These are phyloP conservation scores for Trissoscelio sp. DNA, from an alignment of 2,888 invertebrate species.

Conservation along the genomic window DNA sequence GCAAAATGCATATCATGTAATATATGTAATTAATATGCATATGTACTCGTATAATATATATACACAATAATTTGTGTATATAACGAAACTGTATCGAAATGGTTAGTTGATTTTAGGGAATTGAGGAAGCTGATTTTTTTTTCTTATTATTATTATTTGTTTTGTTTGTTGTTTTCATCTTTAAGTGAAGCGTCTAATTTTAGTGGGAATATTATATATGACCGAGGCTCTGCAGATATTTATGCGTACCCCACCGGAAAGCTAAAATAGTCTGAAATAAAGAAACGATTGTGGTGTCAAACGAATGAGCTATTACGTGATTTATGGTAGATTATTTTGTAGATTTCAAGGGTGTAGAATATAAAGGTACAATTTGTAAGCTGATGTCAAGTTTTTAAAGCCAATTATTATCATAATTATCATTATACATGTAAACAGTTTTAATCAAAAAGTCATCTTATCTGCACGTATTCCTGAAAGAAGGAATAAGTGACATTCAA, in stretches of 20 bases:
- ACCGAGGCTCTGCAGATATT: constrained; percentile 81
- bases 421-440: background rate
- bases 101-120: constrained; percentile 45
- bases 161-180: constrained; percentile 37
- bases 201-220: constrained; percentile 68
- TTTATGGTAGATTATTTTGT: constrained; percentile 26
- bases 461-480: constrained; percentile 61
- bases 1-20: constrained; percentile 55
- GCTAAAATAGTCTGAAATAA: constrained; percentile 84
- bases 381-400: background rate
- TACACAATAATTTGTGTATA: constrained; percentile 50
- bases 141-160: constrained; percentile 40
- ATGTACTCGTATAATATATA: constrained; percentile 36
- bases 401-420: constrained; percentile 11
- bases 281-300: constrained; percentile 80
- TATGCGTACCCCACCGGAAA: constrained; percentile 82
- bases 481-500: constrained; percentile 52
- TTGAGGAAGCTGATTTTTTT: constrained; percentile 52
- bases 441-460: constrained; percentile 9
- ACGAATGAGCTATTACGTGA: constrained; percentile 70
- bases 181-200: constrained; percentile 65
- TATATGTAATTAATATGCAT: constrained; percentile 45
- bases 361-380: constrained; percentile 25
- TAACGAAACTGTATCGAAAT: constrained; percentile 15
- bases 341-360: constrained; percentile 65